A percentile compares a stretch with the other conserved stretches of the same genome.
Evolutionary conservation across 2,888 invertebrate species (phyloP).

Genomic region (Microchrysa polita): DNA sequence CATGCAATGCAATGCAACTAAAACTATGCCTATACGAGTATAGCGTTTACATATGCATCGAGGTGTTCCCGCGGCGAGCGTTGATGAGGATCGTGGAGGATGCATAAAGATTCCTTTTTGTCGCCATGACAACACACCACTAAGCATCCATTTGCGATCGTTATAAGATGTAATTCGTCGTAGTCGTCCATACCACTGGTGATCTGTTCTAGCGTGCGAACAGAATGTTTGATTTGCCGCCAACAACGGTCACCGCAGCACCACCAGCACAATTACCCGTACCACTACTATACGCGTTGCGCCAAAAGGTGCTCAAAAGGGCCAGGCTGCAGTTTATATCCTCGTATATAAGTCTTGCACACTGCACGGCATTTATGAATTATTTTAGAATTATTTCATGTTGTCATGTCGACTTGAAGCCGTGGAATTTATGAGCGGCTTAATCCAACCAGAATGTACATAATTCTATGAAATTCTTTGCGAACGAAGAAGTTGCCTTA

Average conservation of each 20-base stretch:
- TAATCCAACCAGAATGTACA: conserved; percentile 8
- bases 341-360: background rate
- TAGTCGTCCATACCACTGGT: background rate
- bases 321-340: background rate
- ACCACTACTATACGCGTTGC: too few species aligned
- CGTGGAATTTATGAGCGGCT: conserved; percentile 16
- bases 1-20: background rate
- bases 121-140: conserved; percentile 18
- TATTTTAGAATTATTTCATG: conserved; percentile 24
- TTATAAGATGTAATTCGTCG: conserved; percentile 42
- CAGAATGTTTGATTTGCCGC: conserved; percentile 8
- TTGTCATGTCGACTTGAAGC: conserved; percentile 18
- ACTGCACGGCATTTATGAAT: conserved; percentile 24
- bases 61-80: conserved; percentile 14
- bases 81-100: conserved; percentile 11
- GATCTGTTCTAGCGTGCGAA: conserved; percentile 27
- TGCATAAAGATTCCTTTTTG: conserved; percentile 37
- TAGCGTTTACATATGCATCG: background rate
- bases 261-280: too few species aligned
- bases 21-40: background rate
- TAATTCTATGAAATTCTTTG: conserved; percentile 6
- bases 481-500: background rate
- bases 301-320: conserved; percentile 34
- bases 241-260: background rate
- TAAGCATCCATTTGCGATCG: conserved; percentile 38